Evolutionary conservation across 1,140 invertebrate genomes (phyloP), one percentile per base, ranked within the genome.

Genomic region (Bombus fervidus): DNA sequence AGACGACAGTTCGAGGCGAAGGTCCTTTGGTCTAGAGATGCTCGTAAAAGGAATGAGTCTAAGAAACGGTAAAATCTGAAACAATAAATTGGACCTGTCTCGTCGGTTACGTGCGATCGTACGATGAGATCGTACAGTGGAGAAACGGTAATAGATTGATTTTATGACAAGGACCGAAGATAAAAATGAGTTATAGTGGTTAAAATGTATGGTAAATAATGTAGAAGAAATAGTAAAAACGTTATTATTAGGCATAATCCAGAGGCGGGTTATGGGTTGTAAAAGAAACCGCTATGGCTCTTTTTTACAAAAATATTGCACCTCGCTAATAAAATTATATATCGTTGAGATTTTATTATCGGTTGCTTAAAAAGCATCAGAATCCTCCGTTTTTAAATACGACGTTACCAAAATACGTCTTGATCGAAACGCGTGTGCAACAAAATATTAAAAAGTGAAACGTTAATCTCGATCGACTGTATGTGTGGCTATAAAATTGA

Each of bases 81-180:
- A 77, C 75, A 41, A 77, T 77, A 77, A 77, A 77, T 77, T 10
- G 53, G 12, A 43, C 71, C 71, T 72, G 39, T 72, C 39, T 41
- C 6, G 41, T 41, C 13, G 41, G 28, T 28, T 18, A 71, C 39
- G 37, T 18, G 22, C 2, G 28, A 41, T n/a, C 5, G 25, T 15
- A 25, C 53, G 28, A 31, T 18, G 34, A 22, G 9, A 77, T 59
- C 75, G 37, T 62, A 62, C 25, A n/a, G 15, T 62, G 53, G 28
- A 8, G 74, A n/a, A 59, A 62, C 57, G 75, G 64, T 77, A 64
- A 77, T 39, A 15, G 15, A 37, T 41, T 64, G 34, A 78, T 66
- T 78, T 78, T 64, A 66, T 25, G 75, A 59, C 39, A 66, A 1
- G 3, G 22, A 9, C 15, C 22, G 28, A 28, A 41, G 12, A 41